phyloP scores from a whole-genome alignment of 2,113 vertebrate genomes.

The Aythya baeri region DNA sequence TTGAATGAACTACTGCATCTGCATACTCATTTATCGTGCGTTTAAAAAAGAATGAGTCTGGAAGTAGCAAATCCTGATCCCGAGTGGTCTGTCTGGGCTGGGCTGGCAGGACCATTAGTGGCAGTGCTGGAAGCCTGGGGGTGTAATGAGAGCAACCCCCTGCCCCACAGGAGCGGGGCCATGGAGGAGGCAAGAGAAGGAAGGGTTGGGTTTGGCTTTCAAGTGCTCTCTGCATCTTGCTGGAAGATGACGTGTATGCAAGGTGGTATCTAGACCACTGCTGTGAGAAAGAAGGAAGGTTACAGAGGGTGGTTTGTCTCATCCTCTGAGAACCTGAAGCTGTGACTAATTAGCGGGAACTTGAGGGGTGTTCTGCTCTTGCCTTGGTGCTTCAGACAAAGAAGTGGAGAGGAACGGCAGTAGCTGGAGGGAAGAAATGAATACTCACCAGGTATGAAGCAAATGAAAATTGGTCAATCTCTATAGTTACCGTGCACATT shows the following conservation, averaged over 20 bases:
- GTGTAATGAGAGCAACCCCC: background rate
- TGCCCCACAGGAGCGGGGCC: background rate
- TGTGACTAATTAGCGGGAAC: slow-evolving; percentile 13
- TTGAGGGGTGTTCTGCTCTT: background rate
- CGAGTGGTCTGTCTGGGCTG: background rate
- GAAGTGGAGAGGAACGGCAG: background rate
- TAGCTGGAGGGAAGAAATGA: background rate
- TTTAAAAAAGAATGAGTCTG: background rate
- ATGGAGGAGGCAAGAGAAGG: background rate
- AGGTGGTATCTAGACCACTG: background rate
- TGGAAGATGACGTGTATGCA: background rate
- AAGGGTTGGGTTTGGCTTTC: background rate
- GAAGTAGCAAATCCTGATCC: background rate
- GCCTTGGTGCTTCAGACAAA: background rate
- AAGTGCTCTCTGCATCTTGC: fast-evolving
- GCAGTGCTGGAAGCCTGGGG: background rate
- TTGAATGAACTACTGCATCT: background rate
- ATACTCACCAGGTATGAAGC: background rate
- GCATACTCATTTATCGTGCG: fast-evolving
- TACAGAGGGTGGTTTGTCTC: background rate
- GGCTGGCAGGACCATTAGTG: background rate
- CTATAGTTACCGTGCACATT: background rate
- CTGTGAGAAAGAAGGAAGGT: background rate
- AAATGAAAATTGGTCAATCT: background rate
- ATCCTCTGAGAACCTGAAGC: background rate